A percentile compares a stretch with the other conserved stretches of the same genome.
These are phyloP conservation scores for Goniozus legneri DNA, from an alignment of 1,140 invertebrate genomes.

Conservation along the genomic window DNA sequence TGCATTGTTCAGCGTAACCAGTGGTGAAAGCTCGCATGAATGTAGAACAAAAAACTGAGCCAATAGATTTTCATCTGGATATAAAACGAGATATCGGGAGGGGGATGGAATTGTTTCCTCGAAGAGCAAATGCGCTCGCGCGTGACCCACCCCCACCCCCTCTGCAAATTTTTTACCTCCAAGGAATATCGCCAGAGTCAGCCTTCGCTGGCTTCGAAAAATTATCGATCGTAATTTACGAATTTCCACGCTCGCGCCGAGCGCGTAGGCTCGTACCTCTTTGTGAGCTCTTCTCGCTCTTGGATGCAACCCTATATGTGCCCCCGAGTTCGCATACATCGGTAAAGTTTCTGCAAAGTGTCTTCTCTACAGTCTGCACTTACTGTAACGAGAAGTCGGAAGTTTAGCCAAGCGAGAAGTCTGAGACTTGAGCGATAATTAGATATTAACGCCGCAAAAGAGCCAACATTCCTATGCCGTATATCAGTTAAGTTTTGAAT, in stretches of 20 bases:
- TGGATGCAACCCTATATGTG: background rate
- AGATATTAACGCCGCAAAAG: slow-evolving; percentile 36
- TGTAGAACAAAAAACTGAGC: slow-evolving; percentile 14
- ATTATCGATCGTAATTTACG: too few species aligned
- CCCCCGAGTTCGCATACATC: slow-evolving; percentile 14
- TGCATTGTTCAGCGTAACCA: slow-evolving; percentile 14
- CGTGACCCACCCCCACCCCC: too few species aligned
- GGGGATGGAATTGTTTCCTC: slow-evolving; percentile 22
- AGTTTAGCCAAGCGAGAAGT: slow-evolving; percentile 21
- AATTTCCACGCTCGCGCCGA: too few species aligned
- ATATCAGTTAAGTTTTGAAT: slow-evolving; percentile 31
- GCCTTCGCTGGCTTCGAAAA: too few species aligned
- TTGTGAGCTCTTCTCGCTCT: too few species aligned
- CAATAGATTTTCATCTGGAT: slow-evolving; percentile 28
- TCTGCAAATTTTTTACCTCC: too few species aligned
- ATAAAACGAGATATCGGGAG: slow-evolving; percentile 2
- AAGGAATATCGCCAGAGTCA: too few species aligned
- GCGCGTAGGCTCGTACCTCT: too few species aligned
- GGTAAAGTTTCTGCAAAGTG: slow-evolving; percentile 39
- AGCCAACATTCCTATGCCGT: slow-evolving; percentile 12
- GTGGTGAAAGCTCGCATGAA: slow-evolving; percentile 12
- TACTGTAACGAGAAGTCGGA: slow-evolving; percentile 15
- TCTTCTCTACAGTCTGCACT: too few species aligned
- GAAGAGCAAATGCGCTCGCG: slow-evolving; percentile 8
- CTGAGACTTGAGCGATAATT: slow-evolving; percentile 33